A percentile compares a stretch with the other conserved stretches of the same genome.
Evolutionary conservation across 2,888 invertebrate species (phyloP).

Genomic region (Horisme vitalbata): DNA sequence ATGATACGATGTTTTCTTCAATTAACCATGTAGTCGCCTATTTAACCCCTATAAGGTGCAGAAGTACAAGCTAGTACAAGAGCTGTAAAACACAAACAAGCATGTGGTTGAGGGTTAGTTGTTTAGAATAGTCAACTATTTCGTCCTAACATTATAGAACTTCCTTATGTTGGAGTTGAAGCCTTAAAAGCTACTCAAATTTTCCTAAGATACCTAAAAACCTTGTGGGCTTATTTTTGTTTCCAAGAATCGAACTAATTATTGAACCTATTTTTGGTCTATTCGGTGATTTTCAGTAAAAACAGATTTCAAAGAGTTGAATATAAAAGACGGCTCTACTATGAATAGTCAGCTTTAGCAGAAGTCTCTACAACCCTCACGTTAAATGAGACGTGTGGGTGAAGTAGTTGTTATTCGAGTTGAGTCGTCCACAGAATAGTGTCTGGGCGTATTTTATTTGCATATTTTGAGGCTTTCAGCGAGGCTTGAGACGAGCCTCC

Average conservation of each 20-base stretch:
- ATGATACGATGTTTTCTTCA: slow-evolving; percentile 78
- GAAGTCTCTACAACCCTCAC: slow-evolving; percentile 29
- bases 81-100: too few relatives aligned
- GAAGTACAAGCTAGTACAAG: slow-evolving; percentile 57
- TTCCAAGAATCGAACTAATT: background rate
- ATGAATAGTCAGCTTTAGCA: slow-evolving; percentile 4
- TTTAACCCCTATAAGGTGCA: slow-evolving; percentile 60
- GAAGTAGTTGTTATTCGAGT: slow-evolving; percentile 37
- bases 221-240: too few relatives aligned
- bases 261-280: too few relatives aligned
- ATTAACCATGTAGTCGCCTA: slow-evolving; percentile 62
- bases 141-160: too few relatives aligned
- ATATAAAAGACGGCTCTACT: slow-evolving; percentile 8
- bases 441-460: slow-evolving; percentile 36
- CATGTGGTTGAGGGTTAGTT: too few relatives aligned
- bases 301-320: slow-evolving; percentile 4
- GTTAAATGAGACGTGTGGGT: slow-evolving; percentile 36
- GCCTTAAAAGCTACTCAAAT: too few relatives aligned
- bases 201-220: too few relatives aligned
- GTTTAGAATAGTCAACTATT: too few relatives aligned
- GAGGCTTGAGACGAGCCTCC: slow-evolving; percentile 28
- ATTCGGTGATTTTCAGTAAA: background rate
- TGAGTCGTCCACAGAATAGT: slow-evolving; percentile 31
- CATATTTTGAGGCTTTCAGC: slow-evolving; percentile 34
- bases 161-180: too few relatives aligned